Percentiles rank a stretch among this genome's conserved stretches.
Evolutionary conservation across 1,140 invertebrate genomes (phyloP).

Genomic region (Drosophila murphyi): DNA sequence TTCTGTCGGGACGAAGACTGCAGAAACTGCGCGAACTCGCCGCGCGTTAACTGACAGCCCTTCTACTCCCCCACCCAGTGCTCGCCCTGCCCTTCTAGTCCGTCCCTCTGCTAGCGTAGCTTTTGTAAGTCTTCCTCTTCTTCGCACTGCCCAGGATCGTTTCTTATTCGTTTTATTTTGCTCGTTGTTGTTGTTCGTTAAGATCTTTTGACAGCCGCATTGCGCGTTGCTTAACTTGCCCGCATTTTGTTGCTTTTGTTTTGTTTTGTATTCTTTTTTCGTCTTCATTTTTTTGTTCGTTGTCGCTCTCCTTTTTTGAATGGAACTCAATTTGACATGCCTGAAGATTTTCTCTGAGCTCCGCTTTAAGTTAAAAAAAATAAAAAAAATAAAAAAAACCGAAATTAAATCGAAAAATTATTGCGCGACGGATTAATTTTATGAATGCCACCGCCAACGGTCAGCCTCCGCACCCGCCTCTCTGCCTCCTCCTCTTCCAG

Average conservation of each 20-base stretch:
- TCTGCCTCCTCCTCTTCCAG: too few species aligned
- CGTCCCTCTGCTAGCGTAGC: not conserved
- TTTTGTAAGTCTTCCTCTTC: conserved; percentile 46
- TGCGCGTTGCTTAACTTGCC: conserved; percentile 41
- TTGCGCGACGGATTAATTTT: conserved; percentile 74
- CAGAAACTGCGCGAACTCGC: conserved; percentile 1
- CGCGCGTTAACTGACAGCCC: conserved; percentile 39
- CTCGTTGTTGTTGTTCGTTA: conserved; percentile 54
- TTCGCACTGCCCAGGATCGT: conserved; percentile 51
- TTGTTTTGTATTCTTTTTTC: conserved; percentile 26
- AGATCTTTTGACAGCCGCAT: conserved; percentile 72
- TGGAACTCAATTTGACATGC: conserved; percentile 79
- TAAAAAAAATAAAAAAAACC: conserved; percentile 22
- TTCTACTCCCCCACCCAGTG: not conserved
- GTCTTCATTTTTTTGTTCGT: conserved; percentile 4
- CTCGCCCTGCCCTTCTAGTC: not conserved
- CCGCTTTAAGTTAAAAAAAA: conserved; percentile 19
- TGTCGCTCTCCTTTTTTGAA: conserved; percentile 31
- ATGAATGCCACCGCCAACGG: conserved; percentile 42
- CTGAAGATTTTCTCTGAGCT: conserved; percentile 68
- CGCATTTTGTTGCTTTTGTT: conserved; percentile 46
- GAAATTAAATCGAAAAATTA: conserved; percentile 73
- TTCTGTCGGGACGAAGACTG: not conserved
- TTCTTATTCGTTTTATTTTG: conserved; percentile 36
- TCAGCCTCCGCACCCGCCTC: conserved; percentile 2